A percentile compares a stretch with the other conserved stretches of the same genome.
phyloP scores from a whole-genome alignment of 2,113 vertebrate genomes.

The Hiodon tergisus region DNA sequence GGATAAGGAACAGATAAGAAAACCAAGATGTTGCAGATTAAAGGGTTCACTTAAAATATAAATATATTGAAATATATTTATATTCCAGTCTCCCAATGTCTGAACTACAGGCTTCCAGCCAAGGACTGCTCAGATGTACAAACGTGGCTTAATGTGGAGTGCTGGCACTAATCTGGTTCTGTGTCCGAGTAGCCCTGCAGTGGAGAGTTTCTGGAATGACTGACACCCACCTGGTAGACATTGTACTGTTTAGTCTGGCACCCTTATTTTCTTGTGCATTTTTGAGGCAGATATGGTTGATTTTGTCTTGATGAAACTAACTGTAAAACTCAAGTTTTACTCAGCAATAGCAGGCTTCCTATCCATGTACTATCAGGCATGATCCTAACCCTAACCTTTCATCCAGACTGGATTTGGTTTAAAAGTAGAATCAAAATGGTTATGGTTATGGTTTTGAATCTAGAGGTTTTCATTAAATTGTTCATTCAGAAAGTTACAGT shows the following conservation, averaged over 20 bases:
- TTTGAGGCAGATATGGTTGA: slow-evolving; percentile 9
- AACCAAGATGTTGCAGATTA: background rate
- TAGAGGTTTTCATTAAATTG: background rate
- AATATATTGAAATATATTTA: background rate
- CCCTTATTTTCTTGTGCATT: background rate
- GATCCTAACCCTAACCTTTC: background rate
- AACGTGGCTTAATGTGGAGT: background rate
- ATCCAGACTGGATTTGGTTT: background rate
- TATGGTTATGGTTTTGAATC: background rate
- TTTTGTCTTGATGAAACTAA: slow-evolving; percentile 12
- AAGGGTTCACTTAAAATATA: background rate
- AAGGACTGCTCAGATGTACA: slow-evolving; percentile 8
- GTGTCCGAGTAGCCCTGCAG: background rate
- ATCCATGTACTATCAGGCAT: background rate
- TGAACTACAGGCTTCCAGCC: too few species aligned
- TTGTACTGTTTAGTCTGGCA: slow-evolving; percentile 22
- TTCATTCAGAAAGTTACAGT: background rate
- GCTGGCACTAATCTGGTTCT: slow-evolving; percentile 13
- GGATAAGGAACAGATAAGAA: background rate
- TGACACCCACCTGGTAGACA: slow-evolving; percentile 15
- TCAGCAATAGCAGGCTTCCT: background rate
- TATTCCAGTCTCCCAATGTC: too few species aligned
- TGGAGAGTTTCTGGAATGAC: slow-evolving; percentile 18
- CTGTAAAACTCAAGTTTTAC: background rate
- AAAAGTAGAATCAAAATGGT: background rate